Conservation (phyloP, 2,797 vertebrate genomes). For the Cynopterus sphinx region DNA sequence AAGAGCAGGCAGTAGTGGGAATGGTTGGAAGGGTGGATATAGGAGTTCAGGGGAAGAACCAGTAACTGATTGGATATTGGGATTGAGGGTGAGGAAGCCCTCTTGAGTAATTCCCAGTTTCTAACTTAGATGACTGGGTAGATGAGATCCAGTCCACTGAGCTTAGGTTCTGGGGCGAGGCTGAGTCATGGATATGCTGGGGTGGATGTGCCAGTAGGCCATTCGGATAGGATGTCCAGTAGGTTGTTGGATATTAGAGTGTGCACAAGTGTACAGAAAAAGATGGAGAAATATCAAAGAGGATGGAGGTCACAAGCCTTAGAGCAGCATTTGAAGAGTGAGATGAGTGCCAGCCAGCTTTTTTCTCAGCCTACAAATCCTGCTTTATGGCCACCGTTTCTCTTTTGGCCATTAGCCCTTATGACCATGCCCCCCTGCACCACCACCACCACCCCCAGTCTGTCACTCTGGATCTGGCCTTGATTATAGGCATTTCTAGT, state of each 20-base stretch:
- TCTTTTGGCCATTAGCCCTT: not conserved
- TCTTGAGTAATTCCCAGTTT: not conserved
- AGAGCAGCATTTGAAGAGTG: not conserved
- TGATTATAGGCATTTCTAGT: not conserved
- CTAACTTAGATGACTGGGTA: not conserved
- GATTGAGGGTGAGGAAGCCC: not conserved
- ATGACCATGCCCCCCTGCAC: not conserved
- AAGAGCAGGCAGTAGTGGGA: not conserved
- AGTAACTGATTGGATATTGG: not conserved
- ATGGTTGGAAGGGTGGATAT: accelerated
- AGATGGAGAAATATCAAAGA: not conserved
- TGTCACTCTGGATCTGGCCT: not conserved
- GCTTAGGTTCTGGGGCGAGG: not conserved
- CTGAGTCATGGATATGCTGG: not conserved
- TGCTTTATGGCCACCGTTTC: not conserved
- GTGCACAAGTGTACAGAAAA: not conserved
- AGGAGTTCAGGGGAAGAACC: not conserved
- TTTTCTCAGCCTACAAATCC: not conserved
- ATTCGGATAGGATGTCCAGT: not conserved
- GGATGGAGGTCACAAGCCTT: not conserved
- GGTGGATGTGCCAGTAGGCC: not conserved
- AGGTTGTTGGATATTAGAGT: not conserved
- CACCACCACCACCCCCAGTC: not conserved
- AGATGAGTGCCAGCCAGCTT: not conserved
- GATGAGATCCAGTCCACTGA: not conserved